Conservation (phyloP, 2,113 vertebrate genomes). For the Noctilio leporinus region DNA sequence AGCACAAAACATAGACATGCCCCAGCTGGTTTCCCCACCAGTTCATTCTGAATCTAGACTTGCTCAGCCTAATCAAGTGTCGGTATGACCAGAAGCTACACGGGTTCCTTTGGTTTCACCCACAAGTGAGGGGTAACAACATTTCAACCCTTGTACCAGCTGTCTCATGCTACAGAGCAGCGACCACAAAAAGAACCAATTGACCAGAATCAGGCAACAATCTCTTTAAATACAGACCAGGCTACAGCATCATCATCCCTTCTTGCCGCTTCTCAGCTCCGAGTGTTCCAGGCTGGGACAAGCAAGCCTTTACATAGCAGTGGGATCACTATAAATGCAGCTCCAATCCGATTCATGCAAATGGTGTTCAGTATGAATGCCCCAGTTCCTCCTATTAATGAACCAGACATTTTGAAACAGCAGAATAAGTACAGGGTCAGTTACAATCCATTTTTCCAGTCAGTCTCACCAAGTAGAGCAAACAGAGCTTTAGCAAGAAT, state of each 20-base stretch:
- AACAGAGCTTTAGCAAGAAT: slow-evolving; percentile 92
- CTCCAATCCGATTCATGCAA: slow-evolving; percentile 99
- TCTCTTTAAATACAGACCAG: slow-evolving; percentile 92
- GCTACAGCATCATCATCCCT: slow-evolving; percentile 87
- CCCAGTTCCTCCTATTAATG: slow-evolving; percentile 92
- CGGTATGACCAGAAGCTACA: slow-evolving; percentile 89
- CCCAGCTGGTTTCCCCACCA: slow-evolving; percentile 90
- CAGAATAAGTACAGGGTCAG: slow-evolving; percentile 90
- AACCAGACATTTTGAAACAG: slow-evolving; percentile 91
- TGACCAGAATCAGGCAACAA: slow-evolving; percentile 92
- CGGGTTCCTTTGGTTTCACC: slow-evolving; percentile 92
- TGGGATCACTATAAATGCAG: slow-evolving; percentile 98
- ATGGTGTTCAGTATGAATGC: slow-evolving; percentile 98
- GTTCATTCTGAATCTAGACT: slow-evolving; percentile 91
- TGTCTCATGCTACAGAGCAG: slow-evolving; percentile 89
- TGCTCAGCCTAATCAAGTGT: slow-evolving; percentile 85
- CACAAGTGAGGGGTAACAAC: slow-evolving; percentile 86
- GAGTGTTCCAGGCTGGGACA: slow-evolving; percentile 93
- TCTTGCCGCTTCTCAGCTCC: slow-evolving; percentile 91
- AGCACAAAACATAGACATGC: slow-evolving; percentile 87
- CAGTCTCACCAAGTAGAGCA: slow-evolving; percentile 90
- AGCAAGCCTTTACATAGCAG: slow-evolving; percentile 94
- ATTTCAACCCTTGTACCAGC: slow-evolving; percentile 90
- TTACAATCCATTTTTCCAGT: slow-evolving; percentile 91
- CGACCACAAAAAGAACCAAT: slow-evolving; percentile 87